These are phyloP conservation scores for Drosophila auraria DNA, from an alignment of 1,140 invertebrate genomes.

Conservation along the genomic window DNA sequence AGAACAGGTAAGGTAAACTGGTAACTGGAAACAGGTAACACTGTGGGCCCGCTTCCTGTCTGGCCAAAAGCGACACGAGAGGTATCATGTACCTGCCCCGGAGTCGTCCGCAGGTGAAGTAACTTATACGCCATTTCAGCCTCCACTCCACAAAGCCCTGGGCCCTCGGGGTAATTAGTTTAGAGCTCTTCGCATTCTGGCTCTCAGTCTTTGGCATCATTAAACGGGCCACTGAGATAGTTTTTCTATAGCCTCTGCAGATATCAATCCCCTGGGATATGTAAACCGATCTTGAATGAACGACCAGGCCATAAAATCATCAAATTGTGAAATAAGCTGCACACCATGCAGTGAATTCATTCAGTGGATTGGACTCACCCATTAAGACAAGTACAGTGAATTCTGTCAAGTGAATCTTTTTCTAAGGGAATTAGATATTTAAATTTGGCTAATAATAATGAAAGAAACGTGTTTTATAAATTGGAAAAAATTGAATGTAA, in stretches of 20 bases:
- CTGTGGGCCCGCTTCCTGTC: conserved; percentile 70
- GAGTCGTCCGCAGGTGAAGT: conserved; percentile 74
- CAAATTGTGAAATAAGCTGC: conserved; percentile 54
- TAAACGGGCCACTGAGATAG: conserved; percentile 26
- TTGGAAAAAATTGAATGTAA: no score
- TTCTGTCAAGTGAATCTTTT: no score
- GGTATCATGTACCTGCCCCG: conserved; percentile 70
- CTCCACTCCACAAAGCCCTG: conserved; percentile 21
- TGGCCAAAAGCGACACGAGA: conserved; percentile 54
- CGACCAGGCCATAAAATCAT: conserved; percentile 31
- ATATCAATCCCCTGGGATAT: conserved; percentile 18
- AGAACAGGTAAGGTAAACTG: conserved; percentile 3
- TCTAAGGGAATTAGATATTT: no score
- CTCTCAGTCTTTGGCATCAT: conserved; percentile 29
- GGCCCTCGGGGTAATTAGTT: conserved; percentile 71
- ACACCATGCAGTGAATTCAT: conserved; percentile 39
- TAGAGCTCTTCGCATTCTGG: conserved; percentile 47
- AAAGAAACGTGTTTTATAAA: no score
- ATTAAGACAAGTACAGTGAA: conserved; percentile 5
- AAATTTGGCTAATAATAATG: no score
- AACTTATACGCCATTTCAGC: conserved; percentile 70
- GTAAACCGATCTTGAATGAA: conserved; percentile 37
- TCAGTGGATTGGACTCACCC: conserved; percentile 34
- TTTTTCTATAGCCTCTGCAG: conserved; percentile 10
- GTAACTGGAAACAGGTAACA: conserved; percentile 42